Conservation (phyloP, 2,113 vertebrate species). For the Synchiropus splendidus region DNA sequence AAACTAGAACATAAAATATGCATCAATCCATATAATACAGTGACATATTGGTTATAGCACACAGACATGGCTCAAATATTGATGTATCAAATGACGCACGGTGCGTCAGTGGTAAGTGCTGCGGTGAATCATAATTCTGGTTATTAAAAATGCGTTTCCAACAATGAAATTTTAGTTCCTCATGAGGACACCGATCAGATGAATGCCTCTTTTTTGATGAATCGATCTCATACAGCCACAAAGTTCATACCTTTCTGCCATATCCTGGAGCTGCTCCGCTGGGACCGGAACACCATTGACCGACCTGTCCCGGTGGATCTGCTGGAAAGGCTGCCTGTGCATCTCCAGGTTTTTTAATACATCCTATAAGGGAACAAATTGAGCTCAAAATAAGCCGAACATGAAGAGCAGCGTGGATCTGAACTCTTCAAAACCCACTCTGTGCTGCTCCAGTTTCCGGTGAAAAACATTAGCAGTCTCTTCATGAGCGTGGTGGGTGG, state of each 20-base stretch:
- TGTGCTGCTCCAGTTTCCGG: slow-evolving; percentile 84
- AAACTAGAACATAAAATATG: too few species aligned
- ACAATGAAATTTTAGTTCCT: too few species aligned
- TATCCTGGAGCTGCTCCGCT: slow-evolving; percentile 90
- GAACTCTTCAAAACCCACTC: slow-evolving; percentile 59
- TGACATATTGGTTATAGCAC: too few species aligned
- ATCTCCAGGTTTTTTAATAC: slow-evolving; percentile 84
- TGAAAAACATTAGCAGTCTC: slow-evolving; percentile 89
- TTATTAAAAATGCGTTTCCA: too few species aligned
- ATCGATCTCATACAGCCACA: neutral
- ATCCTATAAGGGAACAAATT: slow-evolving; percentile 66
- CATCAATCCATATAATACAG: too few species aligned
- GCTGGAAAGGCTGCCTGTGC: slow-evolving; percentile 87
- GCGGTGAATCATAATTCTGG: too few species aligned
- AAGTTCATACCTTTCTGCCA: slow-evolving; percentile 83
- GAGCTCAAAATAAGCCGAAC: neutral
- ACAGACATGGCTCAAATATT: too few species aligned
- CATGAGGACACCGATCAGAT: too few species aligned
- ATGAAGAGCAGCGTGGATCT: slow-evolving; percentile 1
- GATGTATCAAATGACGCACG: too few species aligned
- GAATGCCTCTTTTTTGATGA: too few species aligned
- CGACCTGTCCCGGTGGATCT: slow-evolving; percentile 85
- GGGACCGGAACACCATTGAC: slow-evolving; percentile 93
- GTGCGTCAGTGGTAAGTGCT: too few species aligned
- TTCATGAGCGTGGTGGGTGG: slow-evolving; percentile 83